These are phyloP conservation scores for Ecdyonurus torrentis DNA, from an alignment of 2,888 invertebrate species.

Conservation along the genomic window DNA sequence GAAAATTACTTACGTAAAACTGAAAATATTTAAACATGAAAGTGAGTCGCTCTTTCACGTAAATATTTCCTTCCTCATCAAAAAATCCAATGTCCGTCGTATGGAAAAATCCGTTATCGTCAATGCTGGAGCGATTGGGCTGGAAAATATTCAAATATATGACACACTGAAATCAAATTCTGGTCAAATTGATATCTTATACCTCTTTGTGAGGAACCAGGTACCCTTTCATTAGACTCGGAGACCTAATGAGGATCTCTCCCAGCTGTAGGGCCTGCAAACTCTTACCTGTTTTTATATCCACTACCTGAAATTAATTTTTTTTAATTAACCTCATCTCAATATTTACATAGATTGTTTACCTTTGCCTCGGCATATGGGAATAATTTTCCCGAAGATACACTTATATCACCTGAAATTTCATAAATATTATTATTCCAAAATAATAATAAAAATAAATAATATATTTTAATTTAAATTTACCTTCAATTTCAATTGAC, in stretches of 20 bases:
- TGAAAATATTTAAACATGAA: conserved; percentile 1
- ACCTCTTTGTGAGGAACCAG: background rate
- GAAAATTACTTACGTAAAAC: background rate
- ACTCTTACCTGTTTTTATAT: background rate
- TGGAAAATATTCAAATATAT: background rate
- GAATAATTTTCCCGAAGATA: background rate
- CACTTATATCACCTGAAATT: background rate
- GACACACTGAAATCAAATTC: too few species aligned
- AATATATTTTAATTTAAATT: too few species aligned
- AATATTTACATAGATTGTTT: too few species aligned
- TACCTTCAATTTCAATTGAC: too few species aligned
- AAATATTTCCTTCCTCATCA: conserved; percentile 1
- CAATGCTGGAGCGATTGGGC: background rate
- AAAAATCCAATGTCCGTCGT: conserved; percentile 4
- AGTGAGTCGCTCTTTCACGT: background rate
- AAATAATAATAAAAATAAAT: too few species aligned
- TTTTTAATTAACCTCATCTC: too few species aligned
- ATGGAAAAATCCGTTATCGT: background rate
- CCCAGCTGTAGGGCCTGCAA: background rate
- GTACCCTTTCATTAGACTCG: background rate
- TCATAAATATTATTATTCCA: too few species aligned
- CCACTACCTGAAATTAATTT: background rate
- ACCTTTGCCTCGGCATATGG: background rate
- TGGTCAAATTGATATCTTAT: too few species aligned
- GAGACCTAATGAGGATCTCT: background rate